A percentile compares a stretch with the other conserved stretches of the same genome.
These are phyloP conservation scores for Epinephelus moara DNA, from an alignment of 2,113 vertebrate genomes.

Conservation along the genomic window DNA sequence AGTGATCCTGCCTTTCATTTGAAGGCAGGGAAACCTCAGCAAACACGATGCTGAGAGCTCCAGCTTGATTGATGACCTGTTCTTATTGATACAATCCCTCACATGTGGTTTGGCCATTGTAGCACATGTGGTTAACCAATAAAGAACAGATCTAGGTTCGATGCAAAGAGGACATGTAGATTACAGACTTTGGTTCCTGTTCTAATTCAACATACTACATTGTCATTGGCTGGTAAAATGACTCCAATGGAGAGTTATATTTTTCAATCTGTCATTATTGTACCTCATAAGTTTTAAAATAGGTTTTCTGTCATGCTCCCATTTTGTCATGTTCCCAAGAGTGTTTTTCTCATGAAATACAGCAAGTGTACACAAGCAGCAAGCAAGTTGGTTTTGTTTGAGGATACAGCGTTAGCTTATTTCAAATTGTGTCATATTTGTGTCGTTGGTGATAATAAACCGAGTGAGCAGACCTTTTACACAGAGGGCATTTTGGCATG, in stretches of 20 bases:
- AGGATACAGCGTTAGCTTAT: neutral
- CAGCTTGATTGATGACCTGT: constrained; percentile 74
- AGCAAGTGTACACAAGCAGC: neutral
- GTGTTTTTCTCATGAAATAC: constrained; percentile 28
- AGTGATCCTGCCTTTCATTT: constrained; percentile 55
- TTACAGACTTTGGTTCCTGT: constrained; percentile 67
- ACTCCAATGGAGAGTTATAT: constrained; percentile 55
- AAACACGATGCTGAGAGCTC: constrained; percentile 69
- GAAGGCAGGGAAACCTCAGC: constrained; percentile 73
- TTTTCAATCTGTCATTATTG: constrained; percentile 78
- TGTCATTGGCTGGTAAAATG: constrained; percentile 64
- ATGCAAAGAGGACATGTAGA: constrained; percentile 61
- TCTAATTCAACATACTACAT: constrained; percentile 74
- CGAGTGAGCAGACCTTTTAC: neutral
- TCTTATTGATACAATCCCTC: constrained; percentile 78
- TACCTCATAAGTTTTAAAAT: constrained; percentile 61
- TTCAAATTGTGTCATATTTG: neutral
- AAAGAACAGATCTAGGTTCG: constrained; percentile 66
- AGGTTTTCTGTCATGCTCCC: constrained; percentile 44
- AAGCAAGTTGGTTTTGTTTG: neutral
- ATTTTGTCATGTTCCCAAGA: constrained; percentile 29
- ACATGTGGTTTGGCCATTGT: constrained; percentile 83
- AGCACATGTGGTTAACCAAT: constrained; percentile 80
- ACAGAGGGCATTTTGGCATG: neutral
- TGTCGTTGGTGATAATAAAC: neutral